Conservation (phyloP, 2,797 vertebrate species). For the Esox masquinongy region DNA sequence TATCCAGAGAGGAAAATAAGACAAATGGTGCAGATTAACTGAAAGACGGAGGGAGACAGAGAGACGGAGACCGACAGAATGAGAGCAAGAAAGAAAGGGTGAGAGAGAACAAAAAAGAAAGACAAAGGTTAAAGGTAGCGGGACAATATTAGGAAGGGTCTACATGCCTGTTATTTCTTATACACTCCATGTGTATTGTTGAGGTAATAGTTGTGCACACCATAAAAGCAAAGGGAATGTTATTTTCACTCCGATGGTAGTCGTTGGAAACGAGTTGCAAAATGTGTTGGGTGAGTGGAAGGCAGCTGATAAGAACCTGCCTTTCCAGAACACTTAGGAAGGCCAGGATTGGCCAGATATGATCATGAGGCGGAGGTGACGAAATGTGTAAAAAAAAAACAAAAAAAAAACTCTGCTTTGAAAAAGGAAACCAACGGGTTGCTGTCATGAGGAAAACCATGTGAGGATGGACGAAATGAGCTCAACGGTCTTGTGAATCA, state of each 20-base stretch:
- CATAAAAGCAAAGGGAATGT: not conserved
- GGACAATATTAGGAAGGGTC: not conserved
- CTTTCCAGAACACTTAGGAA: not conserved
- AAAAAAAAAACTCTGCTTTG: not conserved
- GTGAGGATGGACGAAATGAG: conserved; percentile 14
- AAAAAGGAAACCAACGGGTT: not conserved
- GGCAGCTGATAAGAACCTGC: not conserved
- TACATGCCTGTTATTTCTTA: conserved; percentile 23
- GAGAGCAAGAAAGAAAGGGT: not conserved
- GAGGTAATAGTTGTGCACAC: not conserved
- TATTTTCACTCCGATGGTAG: not conserved
- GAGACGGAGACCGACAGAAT: conserved; percentile 1
- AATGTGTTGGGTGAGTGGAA: not conserved
- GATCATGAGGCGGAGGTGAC: not conserved
- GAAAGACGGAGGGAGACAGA: conserved; percentile 12
- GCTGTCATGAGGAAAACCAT: not conserved
- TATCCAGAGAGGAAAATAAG: not conserved
- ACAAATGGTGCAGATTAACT: not conserved
- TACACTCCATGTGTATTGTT: not conserved
- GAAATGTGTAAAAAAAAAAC: not conserved
- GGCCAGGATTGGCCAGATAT: not conserved
- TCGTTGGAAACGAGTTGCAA: not conserved
- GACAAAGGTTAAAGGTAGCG: not conserved
- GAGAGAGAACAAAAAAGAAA: conserved; percentile 1
- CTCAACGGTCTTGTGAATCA: conserved; percentile 9